Evolutionary conservation across 2,888 invertebrate species (phyloP).

Genomic region (Drosophila putrida): DNA sequence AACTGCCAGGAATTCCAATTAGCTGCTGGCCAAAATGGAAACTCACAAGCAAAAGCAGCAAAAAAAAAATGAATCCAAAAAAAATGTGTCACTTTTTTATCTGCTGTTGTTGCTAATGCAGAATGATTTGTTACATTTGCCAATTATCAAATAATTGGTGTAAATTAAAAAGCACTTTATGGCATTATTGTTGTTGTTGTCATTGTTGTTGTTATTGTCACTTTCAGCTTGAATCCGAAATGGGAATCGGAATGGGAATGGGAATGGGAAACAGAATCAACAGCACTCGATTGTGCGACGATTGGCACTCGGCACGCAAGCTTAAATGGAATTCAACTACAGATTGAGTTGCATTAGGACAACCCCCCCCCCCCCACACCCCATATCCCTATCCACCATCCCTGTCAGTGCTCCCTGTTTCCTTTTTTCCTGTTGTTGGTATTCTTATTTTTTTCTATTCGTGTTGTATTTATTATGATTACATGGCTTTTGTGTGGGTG

Average conservation of each 20-base stretch:
- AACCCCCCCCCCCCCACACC: background rate
- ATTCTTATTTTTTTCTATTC: background rate
- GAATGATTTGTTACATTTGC: slow-evolving; percentile 38
- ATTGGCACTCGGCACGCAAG: slow-evolving; percentile 50
- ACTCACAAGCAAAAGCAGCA: background rate
- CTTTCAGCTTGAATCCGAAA: background rate
- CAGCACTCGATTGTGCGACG: slow-evolving; percentile 24
- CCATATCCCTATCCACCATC: background rate
- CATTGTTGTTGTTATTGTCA: slow-evolving; percentile 32
- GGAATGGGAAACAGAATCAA: slow-evolving; percentile 17
- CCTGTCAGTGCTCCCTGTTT: background rate
- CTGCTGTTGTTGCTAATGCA: slow-evolving; percentile 17
- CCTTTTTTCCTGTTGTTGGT: background rate
- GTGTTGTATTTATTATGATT: slow-evolving; percentile 56
- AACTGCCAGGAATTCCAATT: slow-evolving; percentile 23
- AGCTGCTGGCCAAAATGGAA: slow-evolving; percentile 8
- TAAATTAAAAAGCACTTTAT: slow-evolving; percentile 63
- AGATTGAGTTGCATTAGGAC: slow-evolving; percentile 43
- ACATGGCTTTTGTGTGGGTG: slow-evolving; percentile 63
- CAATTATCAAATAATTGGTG: slow-evolving; percentile 67
- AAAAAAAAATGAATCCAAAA: background rate
- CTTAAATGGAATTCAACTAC: slow-evolving; percentile 18
- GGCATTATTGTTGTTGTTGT: slow-evolving; percentile 32
- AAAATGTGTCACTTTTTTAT: slow-evolving; percentile 23
- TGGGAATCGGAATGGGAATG: slow-evolving; percentile 12